phyloP scores from a whole-genome alignment of 2,888 invertebrate genomes.

The Hymenopus coronatus region DNA sequence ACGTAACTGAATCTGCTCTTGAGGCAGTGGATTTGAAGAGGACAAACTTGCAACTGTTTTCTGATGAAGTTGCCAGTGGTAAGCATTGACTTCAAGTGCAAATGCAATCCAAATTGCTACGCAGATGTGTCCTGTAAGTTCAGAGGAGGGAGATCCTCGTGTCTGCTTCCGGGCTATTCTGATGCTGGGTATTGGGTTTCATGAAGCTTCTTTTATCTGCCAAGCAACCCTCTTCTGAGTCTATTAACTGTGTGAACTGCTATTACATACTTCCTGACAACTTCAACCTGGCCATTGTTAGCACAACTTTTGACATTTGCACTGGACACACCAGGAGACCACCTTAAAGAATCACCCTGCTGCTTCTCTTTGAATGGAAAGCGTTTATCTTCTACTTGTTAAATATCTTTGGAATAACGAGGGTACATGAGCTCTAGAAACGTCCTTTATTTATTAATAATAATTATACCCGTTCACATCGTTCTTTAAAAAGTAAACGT shows the following conservation, averaged over 20 bases:
- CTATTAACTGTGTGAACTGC: not conserved
- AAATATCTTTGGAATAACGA: too few relatives aligned
- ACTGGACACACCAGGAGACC: not conserved
- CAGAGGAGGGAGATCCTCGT: not conserved
- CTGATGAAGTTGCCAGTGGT: too few relatives aligned
- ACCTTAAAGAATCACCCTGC: not conserved
- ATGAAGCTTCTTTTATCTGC: not conserved
- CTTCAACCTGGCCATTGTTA: not conserved
- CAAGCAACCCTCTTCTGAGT: not conserved
- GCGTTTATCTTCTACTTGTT: too few relatives aligned
- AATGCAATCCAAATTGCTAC: slow-evolving; percentile 3
- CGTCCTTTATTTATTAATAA: too few relatives aligned
- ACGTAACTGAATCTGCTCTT: too few relatives aligned
- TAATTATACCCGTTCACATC: too few relatives aligned
- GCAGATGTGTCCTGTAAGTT: slow-evolving; percentile 11
- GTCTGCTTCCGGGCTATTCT: slow-evolving; percentile 29
- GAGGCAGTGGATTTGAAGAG: too few relatives aligned
- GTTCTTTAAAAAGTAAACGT: too few relatives aligned
- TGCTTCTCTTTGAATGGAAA: not conserved
- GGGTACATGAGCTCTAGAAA: too few relatives aligned
- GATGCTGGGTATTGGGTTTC: slow-evolving; percentile 18
- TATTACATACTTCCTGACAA: not conserved
- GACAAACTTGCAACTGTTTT: too few relatives aligned
- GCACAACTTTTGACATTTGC: not conserved
- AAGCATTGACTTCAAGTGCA: not conserved